Evolutionary conservation across 1,140 invertebrate genomes (phyloP).

Genomic region (Lasioglossum baleicum): DNA sequence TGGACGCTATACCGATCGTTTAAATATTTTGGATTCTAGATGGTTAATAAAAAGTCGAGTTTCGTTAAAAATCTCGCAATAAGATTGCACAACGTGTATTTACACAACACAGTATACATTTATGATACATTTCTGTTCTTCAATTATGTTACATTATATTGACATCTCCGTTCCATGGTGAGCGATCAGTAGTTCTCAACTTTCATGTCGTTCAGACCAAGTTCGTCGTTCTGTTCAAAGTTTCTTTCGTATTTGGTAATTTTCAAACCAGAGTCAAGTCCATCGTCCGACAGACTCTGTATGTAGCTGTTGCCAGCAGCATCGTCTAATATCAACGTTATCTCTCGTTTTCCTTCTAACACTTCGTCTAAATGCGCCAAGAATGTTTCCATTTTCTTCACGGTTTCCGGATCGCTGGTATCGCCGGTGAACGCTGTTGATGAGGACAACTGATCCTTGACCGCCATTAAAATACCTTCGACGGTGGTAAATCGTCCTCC

Average conservation of each 20-base stretch:
- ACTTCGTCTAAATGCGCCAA: conserved; percentile 86
- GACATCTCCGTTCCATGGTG: neutral
- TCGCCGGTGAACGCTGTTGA: conserved; percentile 88
- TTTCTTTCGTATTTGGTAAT: conserved; percentile 91
- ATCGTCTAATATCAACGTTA: conserved; percentile 94
- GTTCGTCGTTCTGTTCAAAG: conserved; percentile 96
- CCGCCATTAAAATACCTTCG: conserved; percentile 89
- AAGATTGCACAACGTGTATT: conserved; percentile 53
- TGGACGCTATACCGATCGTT: conserved; percentile 82
- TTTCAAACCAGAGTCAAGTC: conserved; percentile 86
- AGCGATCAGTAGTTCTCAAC: conserved; percentile 87
- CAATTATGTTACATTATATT: conserved; percentile 20
- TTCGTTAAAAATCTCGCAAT: conserved; percentile 12
- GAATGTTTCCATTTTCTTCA: conserved; percentile 83
- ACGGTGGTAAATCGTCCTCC: conserved; percentile 97
- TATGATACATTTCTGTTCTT: conserved; percentile 28
- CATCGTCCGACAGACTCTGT: conserved; percentile 90
- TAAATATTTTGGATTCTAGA: conserved; percentile 55
- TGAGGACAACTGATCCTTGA: conserved; percentile 85
- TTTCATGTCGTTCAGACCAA: conserved; percentile 98
- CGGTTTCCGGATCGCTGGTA: conserved; percentile 82
- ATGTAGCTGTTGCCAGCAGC: conserved; percentile 98
- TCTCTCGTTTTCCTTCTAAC: conserved; percentile 82
- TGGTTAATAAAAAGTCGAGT: conserved; percentile 15
- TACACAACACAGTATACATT: conserved; percentile 43